phyloP scores from a whole-genome alignment of 2,888 invertebrate genomes.

The Glaucopsyche alexis region DNA sequence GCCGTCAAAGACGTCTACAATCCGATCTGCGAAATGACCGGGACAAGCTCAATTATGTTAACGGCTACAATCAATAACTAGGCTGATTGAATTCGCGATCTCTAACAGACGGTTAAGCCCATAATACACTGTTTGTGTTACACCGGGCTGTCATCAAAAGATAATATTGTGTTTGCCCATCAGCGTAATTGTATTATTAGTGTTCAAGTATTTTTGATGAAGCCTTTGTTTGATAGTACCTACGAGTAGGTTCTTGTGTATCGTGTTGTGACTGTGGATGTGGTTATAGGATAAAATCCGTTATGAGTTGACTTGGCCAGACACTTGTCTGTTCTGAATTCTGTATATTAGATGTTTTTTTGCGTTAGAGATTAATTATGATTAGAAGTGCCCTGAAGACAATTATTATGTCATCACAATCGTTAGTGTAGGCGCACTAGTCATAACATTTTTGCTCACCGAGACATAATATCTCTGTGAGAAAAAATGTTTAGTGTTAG shows the following conservation, averaged over 20 bases:
- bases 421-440: too few species aligned
- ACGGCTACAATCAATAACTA: constrained; percentile 64
- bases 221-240: not conserved
- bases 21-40: constrained; percentile 65
- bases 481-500: too few species aligned
- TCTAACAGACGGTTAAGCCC: constrained; percentile 20
- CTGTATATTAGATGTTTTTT: too few species aligned
- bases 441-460: too few species aligned
- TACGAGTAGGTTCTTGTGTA: not conserved
- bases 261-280: not conserved
- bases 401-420: too few species aligned
- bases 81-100: constrained; percentile 34
- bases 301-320: too few species aligned
- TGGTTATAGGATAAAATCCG: too few species aligned
- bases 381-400: too few species aligned
- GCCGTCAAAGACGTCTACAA: constrained; percentile 67
- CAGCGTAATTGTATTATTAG: not conserved
- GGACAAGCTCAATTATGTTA: constrained; percentile 75
- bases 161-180: constrained; percentile 25
- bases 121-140: constrained; percentile 20
- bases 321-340: too few species aligned
- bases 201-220: not conserved
- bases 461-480: too few species aligned
- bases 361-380: too few species aligned
- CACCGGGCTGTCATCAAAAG: constrained; percentile 23